phyloP scores from a whole-genome alignment of 2,888 invertebrate species.

The Rhabditoides inermis region DNA sequence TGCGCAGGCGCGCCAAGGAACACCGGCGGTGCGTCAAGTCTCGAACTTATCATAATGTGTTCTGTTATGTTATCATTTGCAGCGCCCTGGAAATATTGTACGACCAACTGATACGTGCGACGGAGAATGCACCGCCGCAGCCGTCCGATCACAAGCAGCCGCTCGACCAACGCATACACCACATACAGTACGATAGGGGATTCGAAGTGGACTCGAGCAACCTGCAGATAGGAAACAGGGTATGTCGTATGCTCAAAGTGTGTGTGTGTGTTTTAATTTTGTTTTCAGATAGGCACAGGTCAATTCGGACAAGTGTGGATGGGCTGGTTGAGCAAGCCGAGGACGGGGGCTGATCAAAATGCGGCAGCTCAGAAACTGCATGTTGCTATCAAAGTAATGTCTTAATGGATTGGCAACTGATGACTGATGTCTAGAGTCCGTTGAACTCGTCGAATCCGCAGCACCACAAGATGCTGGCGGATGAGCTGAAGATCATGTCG shows the following conservation, averaged over 20 bases:
- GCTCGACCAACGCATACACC: conserved; percentile 17
- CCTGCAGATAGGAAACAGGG: conserved; percentile 11
- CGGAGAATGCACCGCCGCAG: conserved; percentile 7
- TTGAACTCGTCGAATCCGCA: conserved; percentile 11
- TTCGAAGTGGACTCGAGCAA: conserved; percentile 14
- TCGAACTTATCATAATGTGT: not conserved
- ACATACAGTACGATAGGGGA: conserved; percentile 15
- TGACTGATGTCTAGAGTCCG: no score
- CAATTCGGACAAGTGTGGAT: conserved; percentile 25
- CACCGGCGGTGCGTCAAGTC: conserved; percentile 8
- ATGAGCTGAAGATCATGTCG: conserved; percentile 30
- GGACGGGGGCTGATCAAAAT: conserved; percentile 10
- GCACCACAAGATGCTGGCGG: conserved; percentile 22
- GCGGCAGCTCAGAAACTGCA: conserved; percentile 12
- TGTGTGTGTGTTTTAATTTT: not conserved
- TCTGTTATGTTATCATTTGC: conserved; percentile 6
- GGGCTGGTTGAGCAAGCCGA: conserved; percentile 16
- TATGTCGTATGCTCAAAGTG: not conserved
- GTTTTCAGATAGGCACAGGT: conserved; percentile 21
- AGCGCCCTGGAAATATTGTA: conserved; percentile 19
- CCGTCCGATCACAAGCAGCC: conserved; percentile 12
- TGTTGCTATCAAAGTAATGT: conserved; percentile 28
- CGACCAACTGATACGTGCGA: conserved; percentile 15
- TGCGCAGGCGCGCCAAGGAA: conserved; percentile 4
- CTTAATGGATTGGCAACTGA: no score